A percentile compares a stretch with the other conserved stretches of the same genome.
These are phyloP conservation scores for Lochmaea capreae DNA, from an alignment of 2,888 invertebrate species.

Conservation along the genomic window DNA sequence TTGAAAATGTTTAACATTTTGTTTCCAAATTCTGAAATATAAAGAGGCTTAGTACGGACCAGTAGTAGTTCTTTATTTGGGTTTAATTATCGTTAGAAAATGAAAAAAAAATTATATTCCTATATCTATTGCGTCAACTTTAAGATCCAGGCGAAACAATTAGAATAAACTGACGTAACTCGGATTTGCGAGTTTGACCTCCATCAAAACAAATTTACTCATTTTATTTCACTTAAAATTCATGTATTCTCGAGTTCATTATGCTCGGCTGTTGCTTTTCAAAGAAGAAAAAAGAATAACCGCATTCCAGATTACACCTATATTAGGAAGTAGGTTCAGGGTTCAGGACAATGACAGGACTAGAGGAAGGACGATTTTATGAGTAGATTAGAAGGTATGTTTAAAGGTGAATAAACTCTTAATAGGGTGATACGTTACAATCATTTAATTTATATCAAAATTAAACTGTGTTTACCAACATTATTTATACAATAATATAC, in stretches of 20 bases:
- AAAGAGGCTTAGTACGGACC: too few species aligned
- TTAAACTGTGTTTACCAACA: not conserved
- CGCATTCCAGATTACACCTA: slow-evolving; percentile 19
- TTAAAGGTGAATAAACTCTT: slow-evolving; percentile 7
- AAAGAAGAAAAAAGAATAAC: slow-evolving; percentile 15
- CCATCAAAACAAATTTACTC: slow-evolving; percentile 3
- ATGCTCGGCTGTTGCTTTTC: slow-evolving; percentile 2
- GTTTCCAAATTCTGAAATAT: too few species aligned
- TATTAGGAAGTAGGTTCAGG: slow-evolving; percentile 18
- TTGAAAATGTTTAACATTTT: too few species aligned
- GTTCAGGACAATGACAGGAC: slow-evolving; percentile 21
- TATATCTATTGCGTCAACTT: not conserved
- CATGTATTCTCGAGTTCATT: slow-evolving; percentile 9
- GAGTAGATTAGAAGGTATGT: slow-evolving; percentile 11
- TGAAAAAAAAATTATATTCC: not conserved
- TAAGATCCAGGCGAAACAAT: not conserved
- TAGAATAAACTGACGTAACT: slow-evolving; percentile 10
- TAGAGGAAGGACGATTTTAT: slow-evolving; percentile 15
- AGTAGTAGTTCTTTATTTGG: too few species aligned
- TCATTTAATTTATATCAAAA: not conserved
- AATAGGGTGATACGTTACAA: not conserved
- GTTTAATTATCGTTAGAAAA: too few species aligned
- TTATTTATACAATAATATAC: not conserved
- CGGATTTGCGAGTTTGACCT: slow-evolving; percentile 5
- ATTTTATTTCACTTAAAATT: not conserved